These are phyloP conservation scores for Rhea pennata DNA, from an alignment of 2,113 vertebrate genomes.

Conservation along the genomic window DNA sequence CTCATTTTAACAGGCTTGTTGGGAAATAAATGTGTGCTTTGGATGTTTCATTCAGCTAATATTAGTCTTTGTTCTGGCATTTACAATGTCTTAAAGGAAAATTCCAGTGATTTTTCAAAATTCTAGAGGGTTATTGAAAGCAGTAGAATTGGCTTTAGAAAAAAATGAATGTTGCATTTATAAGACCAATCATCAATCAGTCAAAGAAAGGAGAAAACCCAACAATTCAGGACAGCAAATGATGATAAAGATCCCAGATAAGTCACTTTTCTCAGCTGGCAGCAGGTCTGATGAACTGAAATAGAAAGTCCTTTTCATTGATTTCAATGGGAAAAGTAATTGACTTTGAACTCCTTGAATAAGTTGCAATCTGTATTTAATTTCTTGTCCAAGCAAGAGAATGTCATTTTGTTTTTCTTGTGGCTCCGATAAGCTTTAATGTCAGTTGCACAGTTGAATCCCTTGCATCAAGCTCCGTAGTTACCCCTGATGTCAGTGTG, in stretches of 20 bases:
- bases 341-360: conserved; percentile 40
- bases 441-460: conserved; percentile 7
- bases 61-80: background rate
- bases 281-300: conserved; percentile 28
- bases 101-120: background rate
- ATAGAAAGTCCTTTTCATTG: conserved; percentile 43
- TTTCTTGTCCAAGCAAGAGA: conserved; percentile 24
- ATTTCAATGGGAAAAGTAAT: conserved; percentile 50
- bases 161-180: background rate
- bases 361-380: conserved; percentile 53
- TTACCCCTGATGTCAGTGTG: conserved; percentile 21
- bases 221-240: background rate
- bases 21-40: background rate
- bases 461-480: conserved; percentile 21
- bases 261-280: background rate
- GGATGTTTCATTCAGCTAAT: background rate
- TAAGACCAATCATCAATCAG: background rate
- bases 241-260: conserved; percentile 9
- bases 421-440: conserved; percentile 29
- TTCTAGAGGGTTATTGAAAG: background rate
- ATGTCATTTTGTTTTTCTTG: conserved; percentile 32
- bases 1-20: background rate
- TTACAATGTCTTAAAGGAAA: conserved; percentile 6
- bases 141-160: background rate
- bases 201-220: background rate